A percentile compares a stretch with the other conserved stretches of the same genome.
Evolutionary conservation across 2,797 vertebrate genomes (phyloP).

Genomic region (Sebastes diaconus): DNA sequence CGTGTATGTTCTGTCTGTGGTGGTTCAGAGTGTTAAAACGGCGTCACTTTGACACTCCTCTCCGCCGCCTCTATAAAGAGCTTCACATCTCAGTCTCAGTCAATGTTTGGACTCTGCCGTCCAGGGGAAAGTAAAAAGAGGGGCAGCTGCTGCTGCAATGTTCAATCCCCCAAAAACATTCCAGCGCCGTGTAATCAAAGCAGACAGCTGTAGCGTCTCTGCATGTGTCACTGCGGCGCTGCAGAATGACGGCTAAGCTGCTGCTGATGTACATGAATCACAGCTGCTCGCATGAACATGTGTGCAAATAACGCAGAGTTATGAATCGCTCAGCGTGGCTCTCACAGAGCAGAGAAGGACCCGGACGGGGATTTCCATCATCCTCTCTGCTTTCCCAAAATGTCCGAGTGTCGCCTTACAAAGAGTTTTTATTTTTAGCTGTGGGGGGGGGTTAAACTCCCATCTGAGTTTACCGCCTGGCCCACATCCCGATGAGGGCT

Average conservation of each 20-base stretch:
- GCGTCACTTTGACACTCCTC: background rate
- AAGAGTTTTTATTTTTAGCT: slow-evolving; percentile 81
- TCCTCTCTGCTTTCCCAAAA: slow-evolving; percentile 66
- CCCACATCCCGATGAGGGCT: slow-evolving; percentile 54
- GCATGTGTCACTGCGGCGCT: slow-evolving; percentile 3
- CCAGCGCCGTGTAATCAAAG: slow-evolving; percentile 32
- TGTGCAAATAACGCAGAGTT: slow-evolving; percentile 30
- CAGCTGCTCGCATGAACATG: slow-evolving; percentile 36
- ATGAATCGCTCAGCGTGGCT: slow-evolving; percentile 24
- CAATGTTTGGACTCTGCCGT: slow-evolving; percentile 48
- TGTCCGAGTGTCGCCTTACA: slow-evolving; percentile 81
- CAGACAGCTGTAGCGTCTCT: slow-evolving; percentile 29
- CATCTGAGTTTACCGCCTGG: slow-evolving; percentile 29
- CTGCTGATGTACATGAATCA: slow-evolving; percentile 44
- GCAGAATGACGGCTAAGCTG: slow-evolving; percentile 13
- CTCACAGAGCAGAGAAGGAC: background rate
- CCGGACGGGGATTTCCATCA: slow-evolving; percentile 63
- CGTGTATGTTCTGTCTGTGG: background rate
- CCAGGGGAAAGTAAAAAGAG: slow-evolving; percentile 45
- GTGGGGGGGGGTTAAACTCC: slow-evolving; percentile 38
- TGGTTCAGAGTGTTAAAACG: background rate
- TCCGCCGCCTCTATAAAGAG: slow-evolving; percentile 39
- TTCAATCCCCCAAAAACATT: slow-evolving; percentile 58
- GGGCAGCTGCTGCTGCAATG: slow-evolving; percentile 28
- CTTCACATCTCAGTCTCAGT: slow-evolving; percentile 43